phyloP scores from a whole-genome alignment of 2,113 vertebrate species.

The Leucopsar rothschildi region DNA sequence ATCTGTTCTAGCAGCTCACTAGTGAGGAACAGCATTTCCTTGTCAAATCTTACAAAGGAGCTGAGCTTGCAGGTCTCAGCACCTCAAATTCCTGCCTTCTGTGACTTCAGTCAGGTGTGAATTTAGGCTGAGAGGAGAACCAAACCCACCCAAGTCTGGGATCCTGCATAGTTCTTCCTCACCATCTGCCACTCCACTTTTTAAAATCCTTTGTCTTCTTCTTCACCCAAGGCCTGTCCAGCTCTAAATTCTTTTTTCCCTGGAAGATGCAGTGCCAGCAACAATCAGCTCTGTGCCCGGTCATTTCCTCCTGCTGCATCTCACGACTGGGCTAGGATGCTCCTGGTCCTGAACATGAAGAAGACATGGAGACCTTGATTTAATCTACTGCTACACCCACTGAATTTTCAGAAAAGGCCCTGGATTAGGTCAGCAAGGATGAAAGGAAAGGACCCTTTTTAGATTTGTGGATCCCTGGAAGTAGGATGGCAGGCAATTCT shows the following conservation, averaged over 20 bases:
- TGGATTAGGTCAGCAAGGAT: not conserved
- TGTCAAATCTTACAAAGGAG: not conserved
- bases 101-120: slow-evolving; percentile 3
- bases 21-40: not conserved
- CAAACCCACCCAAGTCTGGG: not conserved
- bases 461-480: not conserved
- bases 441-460: not conserved
- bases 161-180: not conserved
- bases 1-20: not conserved
- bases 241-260: not conserved
- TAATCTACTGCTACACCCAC: not conserved
- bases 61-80: not conserved
- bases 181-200: not conserved
- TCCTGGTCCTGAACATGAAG: not conserved
- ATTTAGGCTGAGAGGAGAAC: not conserved
- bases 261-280: not conserved
- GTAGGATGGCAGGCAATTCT: not conserved
- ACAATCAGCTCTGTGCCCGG: not conserved
- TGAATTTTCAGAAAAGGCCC: not conserved
- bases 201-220: not conserved
- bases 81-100: not conserved
- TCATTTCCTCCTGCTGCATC: slow-evolving; percentile 12
- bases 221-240: not conserved
- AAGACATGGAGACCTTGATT: not conserved
- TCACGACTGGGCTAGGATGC: not conserved